Conservation (phyloP, 2,888 invertebrate species). For the Charanyca ferruginea region DNA sequence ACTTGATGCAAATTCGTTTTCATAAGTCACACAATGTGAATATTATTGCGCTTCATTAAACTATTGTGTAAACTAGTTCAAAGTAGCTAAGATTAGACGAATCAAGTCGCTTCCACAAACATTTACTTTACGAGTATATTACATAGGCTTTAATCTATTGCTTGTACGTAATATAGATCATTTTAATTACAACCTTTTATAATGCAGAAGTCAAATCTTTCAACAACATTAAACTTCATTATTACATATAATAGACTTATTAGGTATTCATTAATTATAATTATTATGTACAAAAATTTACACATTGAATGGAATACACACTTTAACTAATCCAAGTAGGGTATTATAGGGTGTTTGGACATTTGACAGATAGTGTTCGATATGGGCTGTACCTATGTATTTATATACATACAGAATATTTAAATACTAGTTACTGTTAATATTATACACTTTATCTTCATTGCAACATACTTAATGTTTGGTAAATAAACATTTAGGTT, state of each 20-base stretch:
- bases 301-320: constrained; percentile 44
- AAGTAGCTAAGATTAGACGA: constrained; percentile 42
- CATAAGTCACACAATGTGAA: constrained; percentile 51
- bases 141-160: constrained; percentile 76
- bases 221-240: constrained; percentile 75
- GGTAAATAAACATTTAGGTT: constrained; percentile 26
- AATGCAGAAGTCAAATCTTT: constrained; percentile 78
- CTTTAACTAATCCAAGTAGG: constrained; percentile 21
- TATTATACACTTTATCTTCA: constrained; percentile 29
- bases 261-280: constrained; percentile 67
- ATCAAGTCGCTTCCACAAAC: constrained; percentile 30
- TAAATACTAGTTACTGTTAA: constrained; percentile 38
- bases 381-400: constrained; percentile 8
- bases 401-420: constrained; percentile 11
- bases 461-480: constrained; percentile 31
- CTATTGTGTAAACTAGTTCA: constrained; percentile 43
- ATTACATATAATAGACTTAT: constrained; percentile 71
- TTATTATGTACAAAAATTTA: constrained; percentile 69
- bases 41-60: constrained; percentile 47
- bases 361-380: constrained; percentile 24
- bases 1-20: constrained; percentile 50
- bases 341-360: constrained; percentile 19
- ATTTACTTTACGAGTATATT: constrained; percentile 49
- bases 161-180: constrained; percentile 73
- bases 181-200: constrained; percentile 81